phyloP scores from a whole-genome alignment of 2,888 invertebrate species.

The Cheilosia grossa region DNA sequence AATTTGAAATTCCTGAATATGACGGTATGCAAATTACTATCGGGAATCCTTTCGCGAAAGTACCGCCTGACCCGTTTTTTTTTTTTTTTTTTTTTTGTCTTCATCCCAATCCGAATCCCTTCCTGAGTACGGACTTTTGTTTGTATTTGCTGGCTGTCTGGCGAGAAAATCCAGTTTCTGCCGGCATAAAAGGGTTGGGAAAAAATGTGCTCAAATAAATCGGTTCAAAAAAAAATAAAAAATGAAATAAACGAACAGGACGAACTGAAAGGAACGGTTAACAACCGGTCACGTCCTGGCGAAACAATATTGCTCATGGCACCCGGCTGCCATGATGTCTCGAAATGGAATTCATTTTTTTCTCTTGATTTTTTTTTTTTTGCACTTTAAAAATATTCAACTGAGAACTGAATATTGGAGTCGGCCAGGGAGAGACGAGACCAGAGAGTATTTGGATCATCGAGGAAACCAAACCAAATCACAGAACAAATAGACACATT shows the following conservation, averaged over 20 bases:
- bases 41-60: constrained; percentile 74
- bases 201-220: constrained; percentile 69
- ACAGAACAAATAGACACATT: constrained; percentile 44
- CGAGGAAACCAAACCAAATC: constrained; percentile 66
- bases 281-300: constrained; percentile 74
- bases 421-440: constrained; percentile 20
- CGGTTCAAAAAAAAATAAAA: constrained; percentile 40
- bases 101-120: constrained; percentile 8
- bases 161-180: constrained; percentile 75
- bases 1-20: constrained; percentile 71
- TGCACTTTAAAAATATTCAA: constrained; percentile 66
- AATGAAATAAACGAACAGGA: constrained; percentile 29
- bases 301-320: constrained; percentile 72
- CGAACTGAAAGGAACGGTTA: constrained; percentile 68
- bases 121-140: constrained; percentile 39
- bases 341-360: constrained; percentile 49
- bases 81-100: constrained; percentile 6
- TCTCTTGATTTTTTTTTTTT: constrained; percentile 23
- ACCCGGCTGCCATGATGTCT: constrained; percentile 69
- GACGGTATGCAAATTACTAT: constrained; percentile 75
- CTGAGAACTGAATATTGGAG: constrained; percentile 42
- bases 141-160: constrained; percentile 73
- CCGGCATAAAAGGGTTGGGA: constrained; percentile 63
- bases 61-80: constrained; percentile 72
- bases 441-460: constrained; percentile 46